Conservation (phyloP, 2,888 invertebrate species). For the Melipona bicolor region DNA sequence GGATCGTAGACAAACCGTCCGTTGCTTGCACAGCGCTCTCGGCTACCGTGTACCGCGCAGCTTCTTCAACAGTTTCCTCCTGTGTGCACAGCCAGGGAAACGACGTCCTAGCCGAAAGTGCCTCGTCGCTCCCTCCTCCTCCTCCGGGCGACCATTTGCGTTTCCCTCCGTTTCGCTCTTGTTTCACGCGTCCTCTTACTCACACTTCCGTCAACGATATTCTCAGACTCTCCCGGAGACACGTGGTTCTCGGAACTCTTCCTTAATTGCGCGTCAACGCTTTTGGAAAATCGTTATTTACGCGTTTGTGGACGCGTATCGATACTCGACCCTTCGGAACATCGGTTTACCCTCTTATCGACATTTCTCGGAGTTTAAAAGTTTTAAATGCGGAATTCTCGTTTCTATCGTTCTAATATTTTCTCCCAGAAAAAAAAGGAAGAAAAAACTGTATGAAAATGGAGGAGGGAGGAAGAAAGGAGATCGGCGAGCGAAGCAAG, state of each 20-base stretch:
- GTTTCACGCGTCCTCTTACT: conserved; percentile 1
- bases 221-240: neutral
- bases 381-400: neutral
- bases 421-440: too few species aligned
- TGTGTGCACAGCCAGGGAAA: conserved; percentile 51
- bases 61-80: conserved; percentile 53
- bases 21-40: conserved; percentile 77
- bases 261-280: conserved; percentile 3
- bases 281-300: neutral
- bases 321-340: too few species aligned
- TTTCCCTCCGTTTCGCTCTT: neutral
- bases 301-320: too few species aligned
- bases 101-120: conserved; percentile 33
- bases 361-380: too few species aligned
- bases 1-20: conserved; percentile 77
- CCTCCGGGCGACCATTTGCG: conserved; percentile 32
- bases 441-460: neutral
- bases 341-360: too few species aligned
- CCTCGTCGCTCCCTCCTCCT: conserved; percentile 38
- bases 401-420: too few species aligned
- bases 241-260: neutral
- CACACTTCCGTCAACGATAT: neutral
- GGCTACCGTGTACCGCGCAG: conserved; percentile 63
- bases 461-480: neutral
- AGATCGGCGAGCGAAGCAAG: too few species aligned